phyloP scores from a whole-genome alignment of 1,140 invertebrate species.

The Drosophila saltans region DNA sequence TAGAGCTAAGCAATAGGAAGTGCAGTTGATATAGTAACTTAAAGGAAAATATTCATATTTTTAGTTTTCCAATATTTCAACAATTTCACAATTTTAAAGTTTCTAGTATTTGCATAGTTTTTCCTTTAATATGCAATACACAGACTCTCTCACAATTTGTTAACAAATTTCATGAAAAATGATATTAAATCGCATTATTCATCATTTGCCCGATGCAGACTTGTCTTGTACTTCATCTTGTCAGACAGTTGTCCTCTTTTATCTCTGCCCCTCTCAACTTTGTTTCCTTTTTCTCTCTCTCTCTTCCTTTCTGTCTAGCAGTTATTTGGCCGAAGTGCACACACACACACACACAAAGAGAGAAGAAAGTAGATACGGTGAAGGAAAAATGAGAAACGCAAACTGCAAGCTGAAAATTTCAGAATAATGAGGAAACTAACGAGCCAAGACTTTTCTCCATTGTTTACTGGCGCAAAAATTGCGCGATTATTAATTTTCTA shows the following conservation, averaged over 20 bases:
- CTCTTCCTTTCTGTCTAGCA: conserved; percentile 34
- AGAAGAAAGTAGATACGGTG: neutral
- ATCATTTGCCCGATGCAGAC: conserved; percentile 53
- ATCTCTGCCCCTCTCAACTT: neutral
- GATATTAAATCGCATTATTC: conserved; percentile 64
- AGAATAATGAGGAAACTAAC: conserved; percentile 82
- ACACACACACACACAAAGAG: conserved; percentile 36
- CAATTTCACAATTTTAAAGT: neutral
- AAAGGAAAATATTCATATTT: too few relatives aligned
- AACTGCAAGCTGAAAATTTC: conserved; percentile 60
- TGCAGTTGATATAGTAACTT: neutral
- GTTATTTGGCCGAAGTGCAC: conserved; percentile 49
- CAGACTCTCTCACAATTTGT: neutral
- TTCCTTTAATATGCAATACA: conserved; percentile 27
- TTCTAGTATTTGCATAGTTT: conserved; percentile 21
- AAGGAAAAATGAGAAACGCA: conserved; percentile 28
- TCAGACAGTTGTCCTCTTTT: conserved; percentile 49
- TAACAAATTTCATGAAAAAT: conserved; percentile 63
- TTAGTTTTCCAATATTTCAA: too few relatives aligned
- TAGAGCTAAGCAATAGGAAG: too few relatives aligned
- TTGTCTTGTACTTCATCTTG: conserved; percentile 49
- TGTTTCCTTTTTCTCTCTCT: conserved; percentile 14
- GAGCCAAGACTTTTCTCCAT: conserved; percentile 78
- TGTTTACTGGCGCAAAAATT: conserved; percentile 80
- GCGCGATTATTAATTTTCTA: conserved; percentile 82